Evolutionary conservation across 2,888 invertebrate genomes (phyloP).

Genomic region (Odiellus spinosus): DNA sequence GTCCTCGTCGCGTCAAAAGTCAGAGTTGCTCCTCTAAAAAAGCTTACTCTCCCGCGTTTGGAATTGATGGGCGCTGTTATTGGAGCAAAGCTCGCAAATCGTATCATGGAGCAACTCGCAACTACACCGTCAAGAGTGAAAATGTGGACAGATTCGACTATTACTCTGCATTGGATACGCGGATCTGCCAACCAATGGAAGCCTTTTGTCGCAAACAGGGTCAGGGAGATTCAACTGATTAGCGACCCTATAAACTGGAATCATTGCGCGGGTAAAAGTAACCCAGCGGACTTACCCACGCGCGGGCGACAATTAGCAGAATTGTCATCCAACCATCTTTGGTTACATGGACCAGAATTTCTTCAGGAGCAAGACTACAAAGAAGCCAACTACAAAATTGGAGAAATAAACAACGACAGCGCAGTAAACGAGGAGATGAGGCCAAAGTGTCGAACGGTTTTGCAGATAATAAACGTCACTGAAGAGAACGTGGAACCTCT

Average conservation of each 20-base stretch:
- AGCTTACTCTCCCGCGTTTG: slow-evolving; percentile 17
- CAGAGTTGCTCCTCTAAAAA: slow-evolving; percentile 19
- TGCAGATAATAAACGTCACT: no score
- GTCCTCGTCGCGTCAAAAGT: slow-evolving; percentile 11
- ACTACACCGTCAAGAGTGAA: background rate
- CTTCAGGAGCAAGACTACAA: slow-evolving; percentile 5
- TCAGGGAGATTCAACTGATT: slow-evolving; percentile 17
- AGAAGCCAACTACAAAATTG: no score
- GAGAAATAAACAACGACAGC: no score
- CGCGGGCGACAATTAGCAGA: slow-evolving; percentile 16
- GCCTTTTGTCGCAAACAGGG: slow-evolving; percentile 20
- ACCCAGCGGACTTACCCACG: slow-evolving; percentile 23
- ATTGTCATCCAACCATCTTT: slow-evolving; percentile 9
- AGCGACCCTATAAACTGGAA: slow-evolving; percentile 15
- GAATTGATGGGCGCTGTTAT: slow-evolving; percentile 13
- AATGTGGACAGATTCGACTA: slow-evolving; percentile 18
- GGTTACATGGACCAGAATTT: slow-evolving; percentile 22
- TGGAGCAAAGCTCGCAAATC: background rate
- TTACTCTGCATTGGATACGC: slow-evolving; percentile 20
- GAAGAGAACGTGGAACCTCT: no score
- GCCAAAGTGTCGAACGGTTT: no score
- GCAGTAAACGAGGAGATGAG: no score
- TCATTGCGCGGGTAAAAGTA: slow-evolving; percentile 19
- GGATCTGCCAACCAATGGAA: slow-evolving; percentile 12
- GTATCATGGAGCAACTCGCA: background rate